Evolutionary conservation across 1,140 invertebrate species (phyloP).

Genomic region (Cyclina sinensis): DNA sequence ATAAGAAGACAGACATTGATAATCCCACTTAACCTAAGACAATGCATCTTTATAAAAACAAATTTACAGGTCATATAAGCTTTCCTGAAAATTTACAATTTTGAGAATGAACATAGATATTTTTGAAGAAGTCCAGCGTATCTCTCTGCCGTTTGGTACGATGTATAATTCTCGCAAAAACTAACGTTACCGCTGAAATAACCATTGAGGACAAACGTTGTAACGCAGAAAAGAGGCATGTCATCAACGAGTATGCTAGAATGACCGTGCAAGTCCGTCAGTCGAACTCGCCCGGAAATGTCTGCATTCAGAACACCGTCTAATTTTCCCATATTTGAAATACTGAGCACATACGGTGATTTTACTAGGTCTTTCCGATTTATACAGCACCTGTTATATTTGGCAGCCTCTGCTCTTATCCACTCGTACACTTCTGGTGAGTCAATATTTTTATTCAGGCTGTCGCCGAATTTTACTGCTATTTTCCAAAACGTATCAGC

Average conservation of each 20-base stretch:
- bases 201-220: conserved; percentile 28
- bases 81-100: conserved; percentile 16
- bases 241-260: conserved; percentile 52
- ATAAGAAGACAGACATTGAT: no score
- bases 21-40: no score
- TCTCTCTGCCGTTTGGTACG: not conserved
- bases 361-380: conserved; percentile 13
- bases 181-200: conserved; percentile 49
- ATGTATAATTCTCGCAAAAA: conserved; percentile 48
- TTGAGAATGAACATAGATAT: conserved; percentile 44
- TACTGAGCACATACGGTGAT: conserved; percentile 46
- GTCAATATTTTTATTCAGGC: not conserved
- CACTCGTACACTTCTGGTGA: conserved; percentile 36
- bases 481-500: conserved; percentile 40
- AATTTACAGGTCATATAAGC: no score
- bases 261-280: conserved; percentile 48
- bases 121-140: conserved; percentile 46
- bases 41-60: no score
- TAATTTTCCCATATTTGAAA: conserved; percentile 57
- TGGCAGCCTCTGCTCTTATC: conserved; percentile 21
- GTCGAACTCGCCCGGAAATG: conserved; percentile 10
- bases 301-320: conserved; percentile 42
- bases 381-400: not conserved
- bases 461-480: conserved; percentile 1
- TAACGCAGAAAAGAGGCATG: conserved; percentile 54